Percentiles rank a stretch among this genome's conserved stretches.
Conservation (phyloP, 2,888 invertebrate genomes). For the Lochmaea crataegi region DNA sequence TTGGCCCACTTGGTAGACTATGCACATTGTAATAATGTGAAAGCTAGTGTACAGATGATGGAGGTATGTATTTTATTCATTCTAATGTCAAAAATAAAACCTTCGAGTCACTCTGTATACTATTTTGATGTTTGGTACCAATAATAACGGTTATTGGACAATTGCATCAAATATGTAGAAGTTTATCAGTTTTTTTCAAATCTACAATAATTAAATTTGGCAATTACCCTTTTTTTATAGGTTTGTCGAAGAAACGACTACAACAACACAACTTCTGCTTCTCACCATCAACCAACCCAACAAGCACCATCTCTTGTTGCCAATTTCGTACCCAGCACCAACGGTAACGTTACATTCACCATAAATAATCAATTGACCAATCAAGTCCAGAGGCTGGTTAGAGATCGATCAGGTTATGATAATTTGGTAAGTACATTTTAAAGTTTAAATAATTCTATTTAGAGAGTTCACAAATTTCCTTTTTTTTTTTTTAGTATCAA, state of each 20-base stretch:
- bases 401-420: conserved; percentile 82
- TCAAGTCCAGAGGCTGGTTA: conserved; percentile 77
- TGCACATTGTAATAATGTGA: conserved; percentile 96
- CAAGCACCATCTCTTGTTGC: conserved; percentile 73
- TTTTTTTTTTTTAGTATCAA: conserved; percentile 74
- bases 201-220: too few species aligned
- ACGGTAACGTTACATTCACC: conserved; percentile 89
- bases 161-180: too few species aligned
- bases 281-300: conserved; percentile 68
- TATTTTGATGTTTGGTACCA: too few species aligned
- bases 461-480: neutral
- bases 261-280: conserved; percentile 60
- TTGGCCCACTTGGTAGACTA: conserved; percentile 94
- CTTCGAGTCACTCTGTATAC: too few species aligned
- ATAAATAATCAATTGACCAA: conserved; percentile 90
- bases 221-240: conserved; percentile 61
- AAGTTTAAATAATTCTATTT: neutral
- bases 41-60: conserved; percentile 98
- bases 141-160: too few species aligned
- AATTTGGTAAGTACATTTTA: conserved; percentile 70
- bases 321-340: conserved; percentile 81
- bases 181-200: too few species aligned
- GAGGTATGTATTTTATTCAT: conserved; percentile 70
- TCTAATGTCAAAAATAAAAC: neutral
- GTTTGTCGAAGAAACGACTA: conserved; percentile 72